These are phyloP conservation scores for Galaxea fascicularis DNA, from an alignment of 92 coral and sea anemone species.

Conservation along the genomic window DNA sequence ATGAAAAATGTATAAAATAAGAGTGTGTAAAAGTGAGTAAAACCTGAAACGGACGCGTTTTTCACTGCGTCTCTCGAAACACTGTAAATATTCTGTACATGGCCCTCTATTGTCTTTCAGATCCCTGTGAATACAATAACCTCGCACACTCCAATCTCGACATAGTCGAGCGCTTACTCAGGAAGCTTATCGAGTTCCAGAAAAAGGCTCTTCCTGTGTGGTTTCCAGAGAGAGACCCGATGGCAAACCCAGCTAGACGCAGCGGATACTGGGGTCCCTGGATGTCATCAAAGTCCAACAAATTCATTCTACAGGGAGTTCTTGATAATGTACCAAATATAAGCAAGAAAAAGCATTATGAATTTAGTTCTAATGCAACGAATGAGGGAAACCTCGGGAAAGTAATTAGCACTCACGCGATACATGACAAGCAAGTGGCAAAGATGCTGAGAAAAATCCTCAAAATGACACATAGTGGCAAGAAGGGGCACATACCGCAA, in stretches of 20 bases:
- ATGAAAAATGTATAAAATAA: no score
- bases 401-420: background rate
- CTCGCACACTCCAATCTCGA: slow-evolving; percentile 70
- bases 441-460: slow-evolving; percentile 10
- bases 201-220: slow-evolving; percentile 71
- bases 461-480: background rate
- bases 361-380: no score
- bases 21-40: no score
- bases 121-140: slow-evolving; percentile 95
- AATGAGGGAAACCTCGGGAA: background rate
- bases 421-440: slow-evolving; percentile 8
- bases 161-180: slow-evolving; percentile 64
- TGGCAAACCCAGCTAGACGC: slow-evolving; percentile 65
- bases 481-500: background rate
- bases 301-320: slow-evolving; percentile 14
- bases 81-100: no score
- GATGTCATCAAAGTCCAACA: slow-evolving; percentile 39
- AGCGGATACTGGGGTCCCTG: slow-evolving; percentile 93
- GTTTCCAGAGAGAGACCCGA: slow-evolving; percentile 84
- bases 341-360: background rate
- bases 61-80: no score
- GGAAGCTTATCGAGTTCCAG: slow-evolving; percentile 70
- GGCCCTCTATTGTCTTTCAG: slow-evolving; percentile 51
- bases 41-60: no score
- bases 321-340: slow-evolving; percentile 12